Conservation (phyloP, 2,797 vertebrate genomes). For the Enteromius radiatus region DNA sequence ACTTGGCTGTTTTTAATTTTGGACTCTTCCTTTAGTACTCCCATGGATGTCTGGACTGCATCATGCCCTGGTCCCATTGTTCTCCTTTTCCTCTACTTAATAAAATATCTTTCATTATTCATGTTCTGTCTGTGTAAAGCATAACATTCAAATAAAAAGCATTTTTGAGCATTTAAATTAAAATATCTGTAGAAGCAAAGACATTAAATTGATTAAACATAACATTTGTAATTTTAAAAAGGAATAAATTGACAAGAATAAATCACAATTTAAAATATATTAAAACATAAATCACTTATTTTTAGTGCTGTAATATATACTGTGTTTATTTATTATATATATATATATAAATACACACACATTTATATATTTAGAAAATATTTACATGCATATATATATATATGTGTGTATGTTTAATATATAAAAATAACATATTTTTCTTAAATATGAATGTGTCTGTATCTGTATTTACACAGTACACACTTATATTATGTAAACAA, state of each 20-base stretch:
- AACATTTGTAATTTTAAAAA: neutral
- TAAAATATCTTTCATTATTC: neutral
- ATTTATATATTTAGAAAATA: too few species aligned
- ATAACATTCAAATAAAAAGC: neutral
- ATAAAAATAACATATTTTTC: too few species aligned
- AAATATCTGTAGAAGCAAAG: neutral
- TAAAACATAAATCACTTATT: neutral
- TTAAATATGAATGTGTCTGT: too few species aligned
- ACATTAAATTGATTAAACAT: neutral
- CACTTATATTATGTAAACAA: too few species aligned
- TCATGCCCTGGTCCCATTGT: slow-evolving; percentile 7
- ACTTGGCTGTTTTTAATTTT: slow-evolving; percentile 2
- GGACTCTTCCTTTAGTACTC: slow-evolving; percentile 14
- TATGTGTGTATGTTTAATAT: too few species aligned
- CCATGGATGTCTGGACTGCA: neutral
- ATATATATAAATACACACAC: too few species aligned
- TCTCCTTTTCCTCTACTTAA: slow-evolving; percentile 3
- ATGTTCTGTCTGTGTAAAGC: neutral
- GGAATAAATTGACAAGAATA: neutral
- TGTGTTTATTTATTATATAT: too few species aligned
- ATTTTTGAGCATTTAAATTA: neutral
- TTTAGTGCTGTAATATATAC: too few species aligned
- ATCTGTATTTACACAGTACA: too few species aligned
- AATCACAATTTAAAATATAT: neutral
- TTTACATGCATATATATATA: too few species aligned